Evolutionary conservation across 2,888 invertebrate genomes (phyloP), one percentile per base, ranked within the genome.

Genomic region (Tuberolachnus salignus): DNA sequence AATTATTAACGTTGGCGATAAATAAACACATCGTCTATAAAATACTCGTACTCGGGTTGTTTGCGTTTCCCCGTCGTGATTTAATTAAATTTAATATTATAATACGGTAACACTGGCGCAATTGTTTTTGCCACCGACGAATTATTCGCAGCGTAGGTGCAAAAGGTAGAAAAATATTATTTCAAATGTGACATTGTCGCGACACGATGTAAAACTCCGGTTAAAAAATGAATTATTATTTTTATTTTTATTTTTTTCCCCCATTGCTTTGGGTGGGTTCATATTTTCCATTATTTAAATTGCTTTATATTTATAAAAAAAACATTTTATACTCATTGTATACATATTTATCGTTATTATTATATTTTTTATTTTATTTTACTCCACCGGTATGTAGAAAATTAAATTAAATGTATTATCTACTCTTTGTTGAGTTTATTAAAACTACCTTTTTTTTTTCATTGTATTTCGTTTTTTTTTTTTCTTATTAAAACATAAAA

Each of bases 71-170:
- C 51, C 16, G 26, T 6, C 21, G 14, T 34, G 51, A 73, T 61
- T 73, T 73, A 73, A 73, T 73, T 73, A 61, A 73, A 73, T 63
- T 61, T 13, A 73, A 63, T 46, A 51, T 21, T 21, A 73, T 34
- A 34, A 34, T 34, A 6, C 6, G 72, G 61, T n/a, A 26, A 49
- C 61, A 51, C n/a, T n/a, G n/a, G n/a, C n/a, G n/a, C 34, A 10
- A 73, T 72, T 73, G 72, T 73, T 73, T 73, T 73, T 73, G 51
- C 51, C 61, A 16, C 51, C 14, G 34, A 34, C 34, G 34, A 34
- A 34, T 34, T 4, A 34, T 34, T 34, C 6, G 34, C 34, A 34
- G 34, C 34, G 34, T 34, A 3, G 34, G 34, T 34, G 34, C 34
- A 34, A 34, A 34, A 34, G 34, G 34, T 34, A 34, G 3, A 34